Percentiles rank a stretch among this genome's conserved stretches.
phyloP scores from a whole-genome alignment of 2,113 vertebrate species.

The Zosterops lateralis region DNA sequence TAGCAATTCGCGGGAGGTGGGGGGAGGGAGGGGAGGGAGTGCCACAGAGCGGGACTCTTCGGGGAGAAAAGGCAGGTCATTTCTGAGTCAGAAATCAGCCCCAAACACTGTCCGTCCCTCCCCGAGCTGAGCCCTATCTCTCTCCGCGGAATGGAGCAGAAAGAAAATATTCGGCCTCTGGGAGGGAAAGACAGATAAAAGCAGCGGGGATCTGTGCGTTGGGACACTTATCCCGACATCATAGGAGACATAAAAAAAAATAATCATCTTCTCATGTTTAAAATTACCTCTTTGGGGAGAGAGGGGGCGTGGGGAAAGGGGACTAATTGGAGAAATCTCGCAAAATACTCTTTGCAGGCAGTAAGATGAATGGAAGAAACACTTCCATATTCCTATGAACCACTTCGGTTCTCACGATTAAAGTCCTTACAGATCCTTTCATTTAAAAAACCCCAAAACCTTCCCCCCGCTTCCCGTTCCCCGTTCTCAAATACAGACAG shows the following conservation, averaged over 20 bases:
- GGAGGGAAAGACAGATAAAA: constrained; percentile 44
- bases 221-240: constrained; percentile 19
- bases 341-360: constrained; percentile 2
- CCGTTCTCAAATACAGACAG: constrained; percentile 14
- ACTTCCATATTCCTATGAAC: constrained; percentile 8
- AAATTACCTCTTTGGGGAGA: constrained; percentile 44
- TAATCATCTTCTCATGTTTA: constrained; percentile 36
- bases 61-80: not conserved
- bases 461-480: not conserved
- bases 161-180: constrained; percentile 49
- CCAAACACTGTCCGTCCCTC: not conserved
- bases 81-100: not conserved
- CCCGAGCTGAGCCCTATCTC: not conserved
- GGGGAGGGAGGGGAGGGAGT: not conserved
- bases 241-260: constrained; percentile 23
- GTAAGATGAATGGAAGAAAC: not conserved
- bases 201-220: constrained; percentile 21
- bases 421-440: not conserved
- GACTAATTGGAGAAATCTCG: not conserved
- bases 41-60: not conserved
- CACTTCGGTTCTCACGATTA: not conserved
- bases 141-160: not conserved
- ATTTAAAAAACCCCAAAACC: not conserved
- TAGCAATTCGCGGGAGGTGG: not conserved
- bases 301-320: not conserved